phyloP scores from a whole-genome alignment of 1,140 invertebrate genomes.

The Nebria ingens region DNA sequence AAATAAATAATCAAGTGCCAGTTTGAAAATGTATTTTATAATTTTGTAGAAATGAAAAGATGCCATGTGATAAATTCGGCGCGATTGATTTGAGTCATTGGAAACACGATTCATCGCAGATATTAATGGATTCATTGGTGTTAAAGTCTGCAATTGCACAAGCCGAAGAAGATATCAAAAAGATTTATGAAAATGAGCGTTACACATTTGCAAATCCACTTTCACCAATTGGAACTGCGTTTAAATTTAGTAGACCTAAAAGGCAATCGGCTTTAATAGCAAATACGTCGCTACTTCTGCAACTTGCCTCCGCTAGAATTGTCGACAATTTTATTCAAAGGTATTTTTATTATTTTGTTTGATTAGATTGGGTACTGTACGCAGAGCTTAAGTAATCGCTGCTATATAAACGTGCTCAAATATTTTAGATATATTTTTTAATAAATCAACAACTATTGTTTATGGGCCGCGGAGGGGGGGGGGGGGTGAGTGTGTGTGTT shows the following conservation, averaged over 20 bases:
- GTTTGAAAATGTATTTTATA: background rate
- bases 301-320: slow-evolving; percentile 35
- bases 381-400: too few relatives aligned
- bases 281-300: slow-evolving; percentile 42
- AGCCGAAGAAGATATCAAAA: slow-evolving; percentile 17
- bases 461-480: too few relatives aligned
- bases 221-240: slow-evolving; percentile 39
- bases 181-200: slow-evolving; percentile 18
- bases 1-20: background rate
- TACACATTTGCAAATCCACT: slow-evolving; percentile 32
- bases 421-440: too few relatives aligned
- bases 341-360: background rate
- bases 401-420: too few relatives aligned
- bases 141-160: slow-evolving; percentile 16
- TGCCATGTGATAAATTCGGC: slow-evolving; percentile 32
- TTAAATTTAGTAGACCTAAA: slow-evolving; percentile 41
- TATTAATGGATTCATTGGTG: slow-evolving; percentile 25
- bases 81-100: slow-evolving; percentile 32
- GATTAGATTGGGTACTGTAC: too few relatives aligned
- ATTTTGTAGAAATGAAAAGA: slow-evolving; percentile 33
- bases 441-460: too few relatives aligned
- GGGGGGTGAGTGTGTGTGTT: too few relatives aligned
- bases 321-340: slow-evolving; percentile 1
- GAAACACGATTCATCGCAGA: slow-evolving; percentile 31
- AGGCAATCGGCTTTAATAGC: slow-evolving; percentile 40